Evolutionary conservation across 2,113 vertebrate species (phyloP), one percentile per base, ranked within the genome.

Genomic region (Himantopus leucocephalus): DNA sequence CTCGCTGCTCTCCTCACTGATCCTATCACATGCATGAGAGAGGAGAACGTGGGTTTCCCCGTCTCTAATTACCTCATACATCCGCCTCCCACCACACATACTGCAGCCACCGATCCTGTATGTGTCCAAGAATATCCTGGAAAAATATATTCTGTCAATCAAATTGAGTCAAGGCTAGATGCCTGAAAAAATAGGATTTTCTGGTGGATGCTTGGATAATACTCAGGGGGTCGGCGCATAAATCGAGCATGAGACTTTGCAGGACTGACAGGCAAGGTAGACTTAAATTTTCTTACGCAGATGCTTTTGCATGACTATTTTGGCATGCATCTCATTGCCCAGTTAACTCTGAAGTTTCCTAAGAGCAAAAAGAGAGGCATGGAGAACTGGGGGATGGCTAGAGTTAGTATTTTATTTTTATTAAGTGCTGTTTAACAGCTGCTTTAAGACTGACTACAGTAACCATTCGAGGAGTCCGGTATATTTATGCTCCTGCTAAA

Each of bases 171-270:
- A 77, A 85, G 81, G 53, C 41, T 80, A 70, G 74, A 53, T 73
- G 60, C 45, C 85, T 52, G 48, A 50, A 85, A 91, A 93, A 95
- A 71, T 2, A 55, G 53, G 50, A 76, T 94, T 95, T 91, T 88
- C 85, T 94, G 43, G 9, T 90, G 75, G 34, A 37, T 95, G 32
- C 41, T 80, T 85, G 75, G 53, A 6, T 79, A 81, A 79, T 34
- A 45, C 19, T 91, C 30, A 47, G 23, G 11, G 34, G 43, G 50
- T 74, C 37, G 76, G 39, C 4, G 32, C 62, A 32, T 62, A 62
- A 88, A 90, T 53, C 0, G 0, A 76, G 35, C 27, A 14, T 22
- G 62, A 87, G 35, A 6, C 64, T 71, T 76, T 62, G 70, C 60
- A 87, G 84, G 35, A 35, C 73, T 81, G 52, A 72, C 53, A 60